These are phyloP conservation scores for Myrmophylax atrothorax DNA, from an alignment of 2,113 vertebrate genomes.

Conservation along the genomic window DNA sequence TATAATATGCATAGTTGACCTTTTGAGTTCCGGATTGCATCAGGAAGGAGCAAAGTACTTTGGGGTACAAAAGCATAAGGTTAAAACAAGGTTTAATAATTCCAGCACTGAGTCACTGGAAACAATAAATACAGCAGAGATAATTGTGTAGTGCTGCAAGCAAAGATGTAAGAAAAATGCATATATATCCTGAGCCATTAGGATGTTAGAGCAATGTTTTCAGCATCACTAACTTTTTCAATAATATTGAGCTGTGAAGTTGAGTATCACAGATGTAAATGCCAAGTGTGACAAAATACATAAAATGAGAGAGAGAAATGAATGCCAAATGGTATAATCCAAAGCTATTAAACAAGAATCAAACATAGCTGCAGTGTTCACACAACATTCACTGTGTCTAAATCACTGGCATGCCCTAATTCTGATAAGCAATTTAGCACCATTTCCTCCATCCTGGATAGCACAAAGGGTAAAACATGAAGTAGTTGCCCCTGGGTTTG, in stretches of 20 bases:
- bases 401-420: background rate
- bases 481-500: background rate
- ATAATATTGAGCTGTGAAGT: background rate
- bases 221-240: background rate
- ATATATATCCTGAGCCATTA: background rate
- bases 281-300: background rate
- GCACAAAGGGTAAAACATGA: background rate
- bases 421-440: background rate
- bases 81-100: background rate
- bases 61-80: background rate
- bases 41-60: background rate
- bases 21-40: background rate
- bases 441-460: background rate
- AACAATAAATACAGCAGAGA: background rate
- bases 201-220: background rate
- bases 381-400: background rate
- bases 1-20: background rate
- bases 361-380: background rate
- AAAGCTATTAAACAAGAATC: background rate
- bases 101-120: background rate
- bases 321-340: background rate
- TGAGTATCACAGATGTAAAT: background rate
- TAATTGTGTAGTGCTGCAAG: background rate
- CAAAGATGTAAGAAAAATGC: background rate
- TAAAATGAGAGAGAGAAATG: background rate